Evolutionary conservation across 2,888 invertebrate species (phyloP).

Genomic region (Pristionchus entomophagus): DNA sequence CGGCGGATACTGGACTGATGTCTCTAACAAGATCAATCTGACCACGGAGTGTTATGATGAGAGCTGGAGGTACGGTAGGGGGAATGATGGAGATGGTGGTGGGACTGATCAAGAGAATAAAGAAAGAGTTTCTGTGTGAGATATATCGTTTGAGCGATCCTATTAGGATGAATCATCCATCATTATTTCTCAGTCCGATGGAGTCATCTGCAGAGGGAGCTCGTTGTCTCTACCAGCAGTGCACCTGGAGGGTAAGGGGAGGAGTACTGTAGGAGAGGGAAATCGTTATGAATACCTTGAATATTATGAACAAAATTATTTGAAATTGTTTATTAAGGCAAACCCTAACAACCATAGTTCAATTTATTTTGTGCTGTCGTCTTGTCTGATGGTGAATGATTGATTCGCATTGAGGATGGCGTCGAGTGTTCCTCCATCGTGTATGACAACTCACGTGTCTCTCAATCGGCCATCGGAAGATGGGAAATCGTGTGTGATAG

Average conservation of each 20-base stretch:
- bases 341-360: not conserved
- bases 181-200: not conserved
- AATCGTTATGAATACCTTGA: no score
- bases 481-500: conserved; percentile 74
- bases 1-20: not conserved
- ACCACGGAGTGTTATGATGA: not conserved
- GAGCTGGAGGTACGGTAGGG: not conserved
- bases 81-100: not conserved
- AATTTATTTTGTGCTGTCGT: no score
- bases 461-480: conserved; percentile 68
- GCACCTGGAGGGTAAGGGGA: not conserved
- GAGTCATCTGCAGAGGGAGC: not conserved
- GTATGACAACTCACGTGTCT: conserved; percentile 67
- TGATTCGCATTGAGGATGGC: no score
- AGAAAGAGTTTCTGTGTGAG: not conserved
- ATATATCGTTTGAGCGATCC: no score
- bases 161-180: not conserved
- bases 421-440: conserved; percentile 50
- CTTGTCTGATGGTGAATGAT: no score
- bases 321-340: not conserved
- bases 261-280: no score
- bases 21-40: not conserved
- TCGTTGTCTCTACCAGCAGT: conserved; percentile 31
- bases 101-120: not conserved
- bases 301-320: no score